Conservation (phyloP, 2,797 vertebrate genomes). For the Schizothorax lantsangensis region DNA sequence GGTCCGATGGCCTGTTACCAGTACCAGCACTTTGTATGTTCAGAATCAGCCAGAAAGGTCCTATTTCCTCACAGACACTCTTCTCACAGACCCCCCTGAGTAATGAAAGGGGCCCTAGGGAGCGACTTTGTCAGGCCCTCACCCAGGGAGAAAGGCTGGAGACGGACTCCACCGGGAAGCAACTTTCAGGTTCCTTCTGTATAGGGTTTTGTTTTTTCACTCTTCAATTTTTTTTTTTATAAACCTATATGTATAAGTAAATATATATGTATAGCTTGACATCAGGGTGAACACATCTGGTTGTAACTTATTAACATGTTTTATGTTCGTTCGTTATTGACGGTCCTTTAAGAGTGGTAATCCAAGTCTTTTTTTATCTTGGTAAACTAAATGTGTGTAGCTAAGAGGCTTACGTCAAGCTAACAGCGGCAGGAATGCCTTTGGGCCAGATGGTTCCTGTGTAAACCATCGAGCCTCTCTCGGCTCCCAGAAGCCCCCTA, state of each 20-base stretch:
- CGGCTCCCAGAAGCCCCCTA: conserved; percentile 61
- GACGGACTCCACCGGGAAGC: conserved; percentile 69
- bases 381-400: conserved; percentile 71
- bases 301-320: conserved; percentile 73
- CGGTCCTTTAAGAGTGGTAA: conserved; percentile 69
- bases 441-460: conserved; percentile 70
- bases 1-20: conserved; percentile 55
- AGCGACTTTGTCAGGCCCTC: conserved; percentile 61
- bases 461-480: conserved; percentile 64
- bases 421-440: conserved; percentile 69
- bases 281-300: conserved; percentile 81
- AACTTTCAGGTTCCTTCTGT: conserved; percentile 80
- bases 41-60: conserved; percentile 49
- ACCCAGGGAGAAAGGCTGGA: conserved; percentile 65
- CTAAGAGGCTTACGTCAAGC: conserved; percentile 71
- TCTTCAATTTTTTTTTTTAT: conserved; percentile 72
- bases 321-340: conserved; percentile 70
- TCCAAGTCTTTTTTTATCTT: conserved; percentile 67
- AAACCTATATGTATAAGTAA: conserved; percentile 70
- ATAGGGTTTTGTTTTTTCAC: conserved; percentile 76
- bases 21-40: conserved; percentile 66
- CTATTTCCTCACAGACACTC: conserved; percentile 51
- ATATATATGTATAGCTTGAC: conserved; percentile 82
- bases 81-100: conserved; percentile 57
- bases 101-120: conserved; percentile 45